A percentile compares a stretch with the other conserved stretches of the same genome.
phyloP scores from a whole-genome alignment of 1,140 invertebrate genomes.

The Bombus terrestris region DNA sequence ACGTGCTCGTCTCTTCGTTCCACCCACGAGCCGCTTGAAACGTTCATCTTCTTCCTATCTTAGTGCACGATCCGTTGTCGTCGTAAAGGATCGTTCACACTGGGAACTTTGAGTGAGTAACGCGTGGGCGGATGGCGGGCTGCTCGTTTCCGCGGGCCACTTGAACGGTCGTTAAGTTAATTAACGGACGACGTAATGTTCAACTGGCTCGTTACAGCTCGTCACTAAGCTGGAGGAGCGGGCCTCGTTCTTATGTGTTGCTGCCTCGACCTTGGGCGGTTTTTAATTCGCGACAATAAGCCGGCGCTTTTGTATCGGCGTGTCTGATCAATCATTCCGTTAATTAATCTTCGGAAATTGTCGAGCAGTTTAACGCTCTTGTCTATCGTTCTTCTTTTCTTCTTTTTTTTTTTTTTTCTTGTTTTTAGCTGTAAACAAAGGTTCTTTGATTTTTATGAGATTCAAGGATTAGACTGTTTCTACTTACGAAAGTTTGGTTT shows the following conservation, averaged over 20 bases:
- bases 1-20: slow-evolving; percentile 44
- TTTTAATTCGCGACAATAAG: slow-evolving; percentile 23
- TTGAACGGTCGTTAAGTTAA: slow-evolving; percentile 78
- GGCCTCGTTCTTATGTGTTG: neutral
- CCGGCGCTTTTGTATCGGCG: neutral
- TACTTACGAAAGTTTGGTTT: too few species aligned
- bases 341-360: neutral
- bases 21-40: neutral
- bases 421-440: neutral
- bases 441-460: neutral
- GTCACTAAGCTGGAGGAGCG: neutral
- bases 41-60: neutral
- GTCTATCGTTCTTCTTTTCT: neutral
- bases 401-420: neutral
- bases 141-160: slow-evolving; percentile 69
- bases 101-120: neutral
- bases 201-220: slow-evolving; percentile 36
- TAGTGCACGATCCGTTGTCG: neutral
- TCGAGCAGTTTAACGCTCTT: neutral
- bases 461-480: neutral
- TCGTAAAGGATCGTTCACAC: slow-evolving; percentile 42
- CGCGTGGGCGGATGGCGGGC: slow-evolving; percentile 51
- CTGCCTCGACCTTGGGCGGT: slow-evolving; percentile 3
- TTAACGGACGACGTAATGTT: slow-evolving; percentile 74
- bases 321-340: neutral